A percentile compares a stretch with the other conserved stretches of the same genome.
Evolutionary conservation across 2,113 vertebrate species (phyloP).

Genomic region (Drymodes brunneopygia): DNA sequence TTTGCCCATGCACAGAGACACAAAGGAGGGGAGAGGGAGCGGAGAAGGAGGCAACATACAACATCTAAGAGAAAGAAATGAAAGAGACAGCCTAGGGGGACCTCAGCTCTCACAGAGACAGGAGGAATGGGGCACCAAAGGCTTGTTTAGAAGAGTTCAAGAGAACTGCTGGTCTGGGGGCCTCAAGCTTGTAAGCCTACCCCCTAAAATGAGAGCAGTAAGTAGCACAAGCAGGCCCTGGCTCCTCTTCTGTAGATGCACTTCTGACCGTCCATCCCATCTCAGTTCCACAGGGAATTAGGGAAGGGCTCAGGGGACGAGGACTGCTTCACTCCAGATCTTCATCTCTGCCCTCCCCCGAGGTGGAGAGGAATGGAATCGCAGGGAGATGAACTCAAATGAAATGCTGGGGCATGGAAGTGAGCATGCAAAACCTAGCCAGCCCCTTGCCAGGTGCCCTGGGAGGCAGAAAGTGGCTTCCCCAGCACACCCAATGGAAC

Average conservation of each 20-base stretch:
- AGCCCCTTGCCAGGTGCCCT: neutral
- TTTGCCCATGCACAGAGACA: slow-evolving; percentile 49
- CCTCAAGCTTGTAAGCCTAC: slow-evolving; percentile 2
- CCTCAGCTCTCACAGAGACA: neutral
- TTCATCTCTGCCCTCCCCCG: slow-evolving; percentile 65
- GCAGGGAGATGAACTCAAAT: slow-evolving; percentile 56
- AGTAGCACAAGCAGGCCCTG: slow-evolving; percentile 38
- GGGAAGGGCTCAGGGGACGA: slow-evolving; percentile 39
- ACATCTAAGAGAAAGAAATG: slow-evolving; percentile 11
- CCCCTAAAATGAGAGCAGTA: slow-evolving; percentile 1
- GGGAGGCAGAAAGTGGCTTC: neutral
- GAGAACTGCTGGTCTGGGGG: slow-evolving; percentile 18
- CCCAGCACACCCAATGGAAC: neutral
- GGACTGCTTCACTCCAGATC: slow-evolving; percentile 65
- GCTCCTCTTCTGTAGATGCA: slow-evolving; percentile 66
- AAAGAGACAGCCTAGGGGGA: slow-evolving; percentile 22
- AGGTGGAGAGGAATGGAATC: slow-evolving; percentile 10
- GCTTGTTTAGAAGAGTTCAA: slow-evolving; percentile 19
- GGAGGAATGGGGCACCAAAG: neutral
- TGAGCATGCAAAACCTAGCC: slow-evolving; percentile 32
- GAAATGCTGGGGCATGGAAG: slow-evolving; percentile 68
- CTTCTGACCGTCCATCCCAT: slow-evolving; percentile 57
- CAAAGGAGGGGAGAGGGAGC: neutral
- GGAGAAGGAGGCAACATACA: slow-evolving; percentile 6
- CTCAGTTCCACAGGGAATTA: slow-evolving; percentile 61